These are phyloP conservation scores for Saccopteryx leptura DNA, from an alignment of 2,113 vertebrate genomes.

Conservation along the genomic window DNA sequence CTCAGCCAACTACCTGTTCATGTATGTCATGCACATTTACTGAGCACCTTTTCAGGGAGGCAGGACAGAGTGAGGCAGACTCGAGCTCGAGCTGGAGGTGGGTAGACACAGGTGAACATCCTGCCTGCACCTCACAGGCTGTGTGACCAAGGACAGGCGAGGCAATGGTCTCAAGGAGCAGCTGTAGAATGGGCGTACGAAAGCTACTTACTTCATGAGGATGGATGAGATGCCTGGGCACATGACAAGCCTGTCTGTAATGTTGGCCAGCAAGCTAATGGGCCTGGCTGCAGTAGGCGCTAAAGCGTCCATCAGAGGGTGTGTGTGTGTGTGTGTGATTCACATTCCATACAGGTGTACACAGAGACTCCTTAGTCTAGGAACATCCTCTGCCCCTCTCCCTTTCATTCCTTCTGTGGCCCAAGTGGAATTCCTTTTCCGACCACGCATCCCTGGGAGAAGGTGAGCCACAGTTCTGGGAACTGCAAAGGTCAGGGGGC, in stretches of 20 bases:
- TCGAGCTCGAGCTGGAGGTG: background rate
- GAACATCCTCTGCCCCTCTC: background rate
- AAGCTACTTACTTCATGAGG: background rate
- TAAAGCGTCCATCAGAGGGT: too few relatives aligned
- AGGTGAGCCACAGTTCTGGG: background rate
- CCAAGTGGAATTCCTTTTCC: background rate
- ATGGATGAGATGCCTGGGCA: background rate
- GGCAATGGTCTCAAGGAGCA: rapidly evolving
- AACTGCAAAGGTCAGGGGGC: background rate
- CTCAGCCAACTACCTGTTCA: background rate
- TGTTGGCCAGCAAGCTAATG: background rate
- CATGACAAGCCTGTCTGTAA: background rate
- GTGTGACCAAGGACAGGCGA: background rate
- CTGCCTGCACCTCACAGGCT: rapidly evolving
- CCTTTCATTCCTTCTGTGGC: background rate
- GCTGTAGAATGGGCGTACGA: rapidly evolving
- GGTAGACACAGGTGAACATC: rapidly evolving
- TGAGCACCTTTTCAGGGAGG: background rate
- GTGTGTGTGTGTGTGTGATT: background rate
- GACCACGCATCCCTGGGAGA: background rate
- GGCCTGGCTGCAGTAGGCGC: background rate
- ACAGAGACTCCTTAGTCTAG: background rate
- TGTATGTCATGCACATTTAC: rapidly evolving
- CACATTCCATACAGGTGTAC: too few relatives aligned
- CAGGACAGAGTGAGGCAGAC: background rate